phyloP scores from a whole-genome alignment of 2,888 invertebrate species.

The Phytoseiulus persimilis region DNA sequence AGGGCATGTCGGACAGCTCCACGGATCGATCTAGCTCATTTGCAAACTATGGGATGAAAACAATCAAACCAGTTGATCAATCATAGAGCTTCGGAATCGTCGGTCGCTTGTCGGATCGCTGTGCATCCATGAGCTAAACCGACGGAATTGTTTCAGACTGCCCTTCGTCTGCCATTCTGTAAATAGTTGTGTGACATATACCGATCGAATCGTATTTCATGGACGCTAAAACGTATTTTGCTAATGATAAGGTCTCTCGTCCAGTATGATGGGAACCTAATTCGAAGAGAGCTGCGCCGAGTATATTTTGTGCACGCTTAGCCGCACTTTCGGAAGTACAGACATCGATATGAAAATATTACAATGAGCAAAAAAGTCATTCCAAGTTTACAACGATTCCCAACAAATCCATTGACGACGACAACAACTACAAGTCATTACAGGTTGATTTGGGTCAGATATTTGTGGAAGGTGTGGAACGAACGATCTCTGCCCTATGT shows the following conservation, averaged over 20 bases:
- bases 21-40: not conserved
- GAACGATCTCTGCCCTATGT: not conserved
- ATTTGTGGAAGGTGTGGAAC: not conserved
- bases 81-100: not conserved
- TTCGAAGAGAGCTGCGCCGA: conserved; percentile 11
- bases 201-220: not conserved
- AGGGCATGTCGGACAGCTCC: not conserved
- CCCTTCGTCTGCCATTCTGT: not conserved
- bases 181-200: not conserved
- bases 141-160: not conserved
- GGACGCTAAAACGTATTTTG: not conserved
- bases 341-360: not conserved
- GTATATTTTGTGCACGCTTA: conserved; percentile 39
- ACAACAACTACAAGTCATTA: not conserved
- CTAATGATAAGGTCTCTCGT: not conserved
- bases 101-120: not conserved
- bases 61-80: not conserved
- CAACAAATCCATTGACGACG: not conserved
- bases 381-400: not conserved
- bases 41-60: not conserved
- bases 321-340: conserved; percentile 12
- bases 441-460: not conserved
- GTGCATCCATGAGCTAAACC: not conserved
- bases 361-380: not conserved
- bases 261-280: not conserved